Base-by-base conservation (phyloP, 2,888 invertebrate genomes). In the Aproaerema taeniolella region DNA sequence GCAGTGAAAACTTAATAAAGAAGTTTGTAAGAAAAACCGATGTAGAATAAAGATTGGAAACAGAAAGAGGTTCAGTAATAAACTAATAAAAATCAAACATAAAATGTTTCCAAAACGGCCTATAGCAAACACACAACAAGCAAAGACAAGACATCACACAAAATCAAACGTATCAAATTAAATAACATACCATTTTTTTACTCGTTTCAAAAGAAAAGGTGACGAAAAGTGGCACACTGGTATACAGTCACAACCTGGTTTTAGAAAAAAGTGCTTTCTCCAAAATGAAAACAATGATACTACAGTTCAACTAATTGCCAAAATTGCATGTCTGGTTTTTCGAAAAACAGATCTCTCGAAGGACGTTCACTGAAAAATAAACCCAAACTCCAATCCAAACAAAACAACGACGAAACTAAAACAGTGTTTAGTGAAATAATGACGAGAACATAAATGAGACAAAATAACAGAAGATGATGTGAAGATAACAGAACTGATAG, bases 341-440 rank as follows among this genome's bases (percentile, higher is more conserved):
- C 81, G 76, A 63, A 76, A 74, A 82, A 82, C 79, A 76, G 87
- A 87, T 87, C 87, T 87, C 87, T 87, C 87, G 87, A 87, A 87
- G 86, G 83, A 79, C 72, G 80, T 68, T 71, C 68, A 80, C 79
- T 76, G 64, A 77, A 79, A 37, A 76, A 58, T 24, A 40, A 63
- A 72, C 58, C 49, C 49, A 65, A 67, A 64, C 55, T 49, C 47
- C 46, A 55, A 54, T 58, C 50, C 31, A 62, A 68, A 56, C n/a
- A n/a, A 58, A 52, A 37, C 58, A 64, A 67, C 50, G 50, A 53
- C 54, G 43, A 52, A 71, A 68, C 61, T 52, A 54, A 69, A 58
- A 63, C 48, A 43, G 68, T 69, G 67, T 70, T 61, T 53, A 66
- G 70, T 80, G 78, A 69, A 74, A 68, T 58, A 68, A 77, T 77